Evolutionary conservation across 2,888 invertebrate genomes (phyloP).

Genomic region (Cryptophagus acutangulus): DNA sequence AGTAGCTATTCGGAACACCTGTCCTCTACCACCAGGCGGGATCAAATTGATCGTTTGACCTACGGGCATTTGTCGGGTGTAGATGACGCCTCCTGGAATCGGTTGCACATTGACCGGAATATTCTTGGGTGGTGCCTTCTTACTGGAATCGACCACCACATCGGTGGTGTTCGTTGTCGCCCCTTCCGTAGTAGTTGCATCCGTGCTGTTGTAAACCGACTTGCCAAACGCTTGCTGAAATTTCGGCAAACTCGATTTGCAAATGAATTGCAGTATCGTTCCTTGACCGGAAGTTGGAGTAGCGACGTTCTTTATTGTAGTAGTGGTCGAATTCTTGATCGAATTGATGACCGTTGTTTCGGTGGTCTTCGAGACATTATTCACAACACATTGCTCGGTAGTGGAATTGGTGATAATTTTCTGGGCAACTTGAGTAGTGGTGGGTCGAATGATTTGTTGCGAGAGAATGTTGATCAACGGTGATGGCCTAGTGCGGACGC

Average conservation of each 20-base stretch:
- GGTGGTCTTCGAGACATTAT: conserved; percentile 1
- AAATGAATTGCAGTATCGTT: conserved; percentile 56
- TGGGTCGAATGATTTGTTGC: conserved; percentile 43
- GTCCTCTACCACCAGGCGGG: conserved; percentile 45
- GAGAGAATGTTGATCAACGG: conserved; percentile 46
- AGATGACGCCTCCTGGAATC: conserved; percentile 65
- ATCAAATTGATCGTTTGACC: conserved; percentile 58
- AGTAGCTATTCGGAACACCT: conserved; percentile 47
- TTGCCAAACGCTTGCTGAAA: conserved; percentile 77
- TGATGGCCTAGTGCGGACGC: conserved; percentile 34
- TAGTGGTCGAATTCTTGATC: conserved; percentile 26
- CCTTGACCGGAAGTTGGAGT: conserved; percentile 30
- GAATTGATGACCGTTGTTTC: conserved; percentile 25
- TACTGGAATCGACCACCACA: conserved; percentile 24
- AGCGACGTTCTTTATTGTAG: conserved; percentile 25
- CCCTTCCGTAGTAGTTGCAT: conserved; percentile 17
- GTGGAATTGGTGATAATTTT: too few species aligned
- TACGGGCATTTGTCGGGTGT: conserved; percentile 67
- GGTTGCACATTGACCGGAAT: conserved; percentile 55
- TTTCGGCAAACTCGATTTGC: conserved; percentile 64
- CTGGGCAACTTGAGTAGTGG: conserved; percentile 14
- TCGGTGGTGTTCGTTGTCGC: conserved; percentile 20
- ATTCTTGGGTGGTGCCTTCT: conserved; percentile 52
- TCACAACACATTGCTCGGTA: conserved; percentile 3
- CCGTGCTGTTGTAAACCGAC: conserved; percentile 52